Percentiles rank a stretch among this genome's conserved stretches.
These are phyloP conservation scores for Platorchestia sp. DNA, from an alignment of 1,140 invertebrate genomes.

Conservation along the genomic window DNA sequence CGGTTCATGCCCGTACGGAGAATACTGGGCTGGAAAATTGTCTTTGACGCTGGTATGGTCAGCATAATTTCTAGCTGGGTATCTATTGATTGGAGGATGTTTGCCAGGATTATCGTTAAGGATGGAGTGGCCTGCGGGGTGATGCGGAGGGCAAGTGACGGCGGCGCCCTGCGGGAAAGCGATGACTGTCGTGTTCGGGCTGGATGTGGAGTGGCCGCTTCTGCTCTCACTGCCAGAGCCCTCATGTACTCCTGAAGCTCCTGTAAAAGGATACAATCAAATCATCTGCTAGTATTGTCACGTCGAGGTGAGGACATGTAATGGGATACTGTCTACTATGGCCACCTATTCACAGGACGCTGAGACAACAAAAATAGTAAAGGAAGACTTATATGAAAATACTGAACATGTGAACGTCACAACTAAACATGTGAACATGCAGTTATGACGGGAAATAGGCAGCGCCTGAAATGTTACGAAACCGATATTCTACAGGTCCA, in stretches of 20 bases:
- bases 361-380: too few relatives aligned
- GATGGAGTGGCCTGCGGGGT: not conserved
- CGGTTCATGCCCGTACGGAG: not conserved
- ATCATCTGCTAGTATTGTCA: not conserved
- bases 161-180: not conserved
- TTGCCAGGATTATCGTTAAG: not conserved
- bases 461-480: too few relatives aligned
- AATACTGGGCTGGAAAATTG: not conserved
- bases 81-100: not conserved
- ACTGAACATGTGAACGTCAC: too few relatives aligned
- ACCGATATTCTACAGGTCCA: too few relatives aligned
- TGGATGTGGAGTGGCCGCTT: slow-evolving; percentile 34
- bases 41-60: not conserved
- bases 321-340: not conserved
- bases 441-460: too few relatives aligned
- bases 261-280: not conserved
- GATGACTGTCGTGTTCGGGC: slow-evolving; percentile 36
- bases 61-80: not conserved
- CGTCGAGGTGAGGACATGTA: not conserved
- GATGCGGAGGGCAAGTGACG: not conserved
- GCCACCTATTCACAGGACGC: not conserved
- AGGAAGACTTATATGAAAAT: too few relatives aligned
- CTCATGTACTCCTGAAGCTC: not conserved
- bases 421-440: too few relatives aligned
- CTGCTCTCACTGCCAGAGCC: slow-evolving; percentile 42